These are phyloP conservation scores for Stichodactyla mertensii DNA, from an alignment of 64 coral and sea anemone genomes.

Conservation along the genomic window DNA sequence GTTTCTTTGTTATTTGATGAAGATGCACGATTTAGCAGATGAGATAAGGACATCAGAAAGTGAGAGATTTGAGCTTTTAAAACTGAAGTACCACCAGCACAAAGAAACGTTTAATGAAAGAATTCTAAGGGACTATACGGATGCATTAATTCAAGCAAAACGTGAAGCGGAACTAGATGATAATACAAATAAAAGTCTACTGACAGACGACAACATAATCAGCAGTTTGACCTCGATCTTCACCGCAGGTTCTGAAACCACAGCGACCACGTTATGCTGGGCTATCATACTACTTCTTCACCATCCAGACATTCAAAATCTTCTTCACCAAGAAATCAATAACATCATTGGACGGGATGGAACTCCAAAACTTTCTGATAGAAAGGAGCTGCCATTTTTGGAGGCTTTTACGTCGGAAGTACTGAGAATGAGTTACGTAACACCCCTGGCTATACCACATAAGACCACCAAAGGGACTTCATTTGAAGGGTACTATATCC, in stretches of 20 bases:
- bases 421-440: conserved; percentile 14
- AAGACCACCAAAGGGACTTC: conserved; percentile 13
- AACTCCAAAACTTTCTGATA: conserved; percentile 8
- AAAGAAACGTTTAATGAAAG: conserved; percentile 16
- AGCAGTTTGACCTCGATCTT: not conserved
- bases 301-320: conserved; percentile 18
- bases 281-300: conserved; percentile 15
- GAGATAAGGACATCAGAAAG: conserved; percentile 12
- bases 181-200: not conserved
- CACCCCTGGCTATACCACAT: conserved; percentile 22
- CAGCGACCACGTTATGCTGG: conserved; percentile 27
- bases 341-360: conserved; percentile 20
- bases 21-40: not conserved
- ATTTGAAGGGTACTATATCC: conserved; percentile 26
- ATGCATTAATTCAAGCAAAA: conserved; percentile 21
- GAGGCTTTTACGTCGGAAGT: conserved; percentile 26
- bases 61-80: conserved; percentile 29
- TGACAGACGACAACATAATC: conserved; percentile 16
- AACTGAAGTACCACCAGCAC: conserved; percentile 37
- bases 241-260: conserved; percentile 23
- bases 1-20: conserved; percentile 29
- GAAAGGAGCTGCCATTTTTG: conserved; percentile 7
- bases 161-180: not conserved
- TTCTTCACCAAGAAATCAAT: conserved; percentile 29
- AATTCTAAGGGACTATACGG: conserved; percentile 18